These are phyloP conservation scores for Oceanodroma tethys DNA, from an alignment of 2,113 vertebrate species.

Conservation along the genomic window DNA sequence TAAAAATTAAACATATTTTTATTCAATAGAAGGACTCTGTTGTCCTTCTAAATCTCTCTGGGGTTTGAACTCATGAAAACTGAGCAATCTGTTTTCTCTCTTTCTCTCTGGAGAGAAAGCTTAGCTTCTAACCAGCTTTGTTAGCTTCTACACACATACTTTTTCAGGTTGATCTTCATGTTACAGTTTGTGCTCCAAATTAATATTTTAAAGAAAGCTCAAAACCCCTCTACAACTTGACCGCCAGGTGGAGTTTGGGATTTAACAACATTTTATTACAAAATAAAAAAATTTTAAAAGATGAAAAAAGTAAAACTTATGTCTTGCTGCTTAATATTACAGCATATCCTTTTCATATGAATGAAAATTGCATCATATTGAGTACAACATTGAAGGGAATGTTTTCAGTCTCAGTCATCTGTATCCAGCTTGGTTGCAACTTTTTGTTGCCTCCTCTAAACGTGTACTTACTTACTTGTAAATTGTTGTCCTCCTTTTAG, in stretches of 20 bases:
- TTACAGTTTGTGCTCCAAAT: not conserved
- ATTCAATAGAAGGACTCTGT: not conserved
- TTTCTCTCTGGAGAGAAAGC: not conserved
- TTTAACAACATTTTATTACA: not conserved
- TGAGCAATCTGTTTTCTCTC: not conserved
- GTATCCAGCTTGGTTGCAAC: not conserved
- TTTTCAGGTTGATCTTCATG: not conserved
- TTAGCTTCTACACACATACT: not conserved
- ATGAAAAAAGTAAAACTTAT: not conserved
- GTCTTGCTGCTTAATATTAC: not conserved
- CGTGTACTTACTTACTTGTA: rapidly evolving
- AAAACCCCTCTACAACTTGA: not conserved
- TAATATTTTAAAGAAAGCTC: not conserved
- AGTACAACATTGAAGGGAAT: not conserved
- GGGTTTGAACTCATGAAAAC: not conserved
- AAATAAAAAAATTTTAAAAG: not conserved
- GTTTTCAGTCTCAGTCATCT: not conserved
- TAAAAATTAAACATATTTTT: not conserved
- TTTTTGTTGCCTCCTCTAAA: not conserved
- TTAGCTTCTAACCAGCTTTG: not conserved
- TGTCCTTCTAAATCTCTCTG: not conserved
- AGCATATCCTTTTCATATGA: not conserved
- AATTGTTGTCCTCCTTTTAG: not conserved
- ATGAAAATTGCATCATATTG: not conserved
- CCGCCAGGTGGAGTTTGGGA: not conserved